Conservation (phyloP, 2,113 vertebrate species). For the Carassius auratus region DNA sequence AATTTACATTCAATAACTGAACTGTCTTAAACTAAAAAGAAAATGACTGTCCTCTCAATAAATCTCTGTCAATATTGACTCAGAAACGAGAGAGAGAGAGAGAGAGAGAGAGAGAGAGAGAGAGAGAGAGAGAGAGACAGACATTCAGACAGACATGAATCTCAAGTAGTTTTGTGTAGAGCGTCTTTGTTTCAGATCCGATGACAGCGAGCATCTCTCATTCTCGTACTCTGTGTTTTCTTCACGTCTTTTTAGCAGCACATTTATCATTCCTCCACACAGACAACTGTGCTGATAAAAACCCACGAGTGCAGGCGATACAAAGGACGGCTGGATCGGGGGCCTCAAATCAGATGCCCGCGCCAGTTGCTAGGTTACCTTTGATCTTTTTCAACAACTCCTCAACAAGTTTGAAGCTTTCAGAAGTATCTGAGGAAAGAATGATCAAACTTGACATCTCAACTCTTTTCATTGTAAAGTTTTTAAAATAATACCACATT, state of each 20-base stretch:
- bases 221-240: conserved; percentile 50
- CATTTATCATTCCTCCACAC: conserved; percentile 77
- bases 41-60: background rate
- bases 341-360: conserved; percentile 62
- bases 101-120: background rate
- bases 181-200: conserved; percentile 67
- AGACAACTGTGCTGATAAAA: conserved; percentile 74
- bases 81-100: background rate
- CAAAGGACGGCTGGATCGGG: conserved; percentile 71
- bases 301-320: conserved; percentile 69
- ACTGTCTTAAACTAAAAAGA: background rate
- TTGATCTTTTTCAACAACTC: conserved; percentile 67
- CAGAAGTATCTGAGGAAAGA: conserved; percentile 58
- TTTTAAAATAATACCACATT: background rate
- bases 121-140: background rate
- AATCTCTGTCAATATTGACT: conserved; percentile 3
- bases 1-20: background rate
- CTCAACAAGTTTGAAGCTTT: conserved; percentile 73
- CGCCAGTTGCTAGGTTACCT: conserved; percentile 76
- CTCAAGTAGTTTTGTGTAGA: conserved; percentile 69
- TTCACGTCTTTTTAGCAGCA: conserved; percentile 72
- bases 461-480: background rate
- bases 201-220: conserved; percentile 59
- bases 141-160: conserved; percentile 56
- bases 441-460: background rate